phyloP scores from a whole-genome alignment of 2,888 invertebrate genomes.

The Gymnocheta viridis region DNA sequence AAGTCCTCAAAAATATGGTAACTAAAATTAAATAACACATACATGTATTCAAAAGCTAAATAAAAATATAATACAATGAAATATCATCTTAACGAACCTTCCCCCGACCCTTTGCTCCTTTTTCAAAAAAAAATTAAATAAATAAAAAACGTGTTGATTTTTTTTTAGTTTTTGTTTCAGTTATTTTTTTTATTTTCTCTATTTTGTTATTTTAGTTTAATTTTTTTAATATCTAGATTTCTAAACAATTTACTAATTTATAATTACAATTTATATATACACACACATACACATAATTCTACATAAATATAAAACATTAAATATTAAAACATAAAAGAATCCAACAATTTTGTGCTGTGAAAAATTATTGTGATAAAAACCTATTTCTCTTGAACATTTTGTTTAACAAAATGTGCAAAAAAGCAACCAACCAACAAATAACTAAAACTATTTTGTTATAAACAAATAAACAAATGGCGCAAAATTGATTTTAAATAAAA shows the following conservation, averaged over 20 bases:
- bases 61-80: background rate
- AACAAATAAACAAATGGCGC: slow-evolving; percentile 66
- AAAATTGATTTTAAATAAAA: slow-evolving; percentile 59
- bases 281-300: slow-evolving; percentile 28
- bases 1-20: slow-evolving; percentile 54
- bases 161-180: slow-evolving; percentile 42
- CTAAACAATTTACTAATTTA: slow-evolving; percentile 46
- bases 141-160: too few relatives aligned
- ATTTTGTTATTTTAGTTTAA: slow-evolving; percentile 59
- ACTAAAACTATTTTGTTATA: slow-evolving; percentile 58
- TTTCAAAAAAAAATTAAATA: too few relatives aligned
- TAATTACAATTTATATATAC: slow-evolving; percentile 41
- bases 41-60: background rate
- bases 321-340: slow-evolving; percentile 61
- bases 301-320: slow-evolving; percentile 54
- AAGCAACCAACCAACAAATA: slow-evolving; percentile 49
- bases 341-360: slow-evolving; percentile 70
- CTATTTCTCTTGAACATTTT: slow-evolving; percentile 65
- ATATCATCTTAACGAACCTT: slow-evolving; percentile 15
- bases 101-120: background rate
- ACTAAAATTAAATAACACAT: slow-evolving; percentile 7
- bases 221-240: slow-evolving; percentile 19
- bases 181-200: background rate
- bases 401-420: slow-evolving; percentile 64
- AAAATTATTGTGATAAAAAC: slow-evolving; percentile 68